Evolutionary conservation across 2,888 invertebrate species (phyloP), one percentile per base, ranked within the genome.

Genomic region (Selenia dentaria): DNA sequence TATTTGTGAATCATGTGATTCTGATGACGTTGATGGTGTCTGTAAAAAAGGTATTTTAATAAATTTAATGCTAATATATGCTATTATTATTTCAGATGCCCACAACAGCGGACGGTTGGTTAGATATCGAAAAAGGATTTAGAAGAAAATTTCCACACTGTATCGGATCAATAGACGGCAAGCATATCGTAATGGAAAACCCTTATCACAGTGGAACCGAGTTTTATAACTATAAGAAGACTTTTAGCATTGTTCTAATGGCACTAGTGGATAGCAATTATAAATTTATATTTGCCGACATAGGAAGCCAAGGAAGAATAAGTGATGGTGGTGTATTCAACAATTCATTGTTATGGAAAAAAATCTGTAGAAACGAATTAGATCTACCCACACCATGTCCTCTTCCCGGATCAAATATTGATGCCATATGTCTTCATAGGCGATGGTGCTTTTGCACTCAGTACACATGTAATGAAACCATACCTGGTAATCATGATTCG

Each of bases 381-480:
- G n/a, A n/a, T n/a, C n/a, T n/a, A n/a, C n/a, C n/a, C n/a, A n/a
- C 69, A 50, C 31, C n/a, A n/a, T n/a, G n/a, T n/a, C n/a, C n/a
- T n/a, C n/a, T n/a, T n/a, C n/a, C n/a, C n/a, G n/a, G n/a, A n/a
- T n/a, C n/a, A n/a, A n/a, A n/a, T n/a, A n/a, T n/a, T n/a, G n/a
- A n/a, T n/a, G n/a, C n/a, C n/a, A n/a, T n/a, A n/a, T n/a, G n/a
- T n/a, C n/a, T n/a, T n/a, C n/a, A n/a, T n/a, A n/a, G n/a, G n/a
- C n/a, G n/a, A n/a, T n/a, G n/a, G n/a, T n/a, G n/a, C n/a, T n/a
- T n/a, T n/a, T n/a, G n/a, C n/a, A n/a, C n/a, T 70, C 3, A 55
- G 55, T 51, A 2, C 12, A 32, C 56, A 67, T 29, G 45, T 67
- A 28, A 67, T 69, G 65, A 70, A 70, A 43, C 67, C 64, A 13